Evolutionary conservation across 2,888 invertebrate genomes (phyloP).

Genomic region (Tetragonisca angustula): DNA sequence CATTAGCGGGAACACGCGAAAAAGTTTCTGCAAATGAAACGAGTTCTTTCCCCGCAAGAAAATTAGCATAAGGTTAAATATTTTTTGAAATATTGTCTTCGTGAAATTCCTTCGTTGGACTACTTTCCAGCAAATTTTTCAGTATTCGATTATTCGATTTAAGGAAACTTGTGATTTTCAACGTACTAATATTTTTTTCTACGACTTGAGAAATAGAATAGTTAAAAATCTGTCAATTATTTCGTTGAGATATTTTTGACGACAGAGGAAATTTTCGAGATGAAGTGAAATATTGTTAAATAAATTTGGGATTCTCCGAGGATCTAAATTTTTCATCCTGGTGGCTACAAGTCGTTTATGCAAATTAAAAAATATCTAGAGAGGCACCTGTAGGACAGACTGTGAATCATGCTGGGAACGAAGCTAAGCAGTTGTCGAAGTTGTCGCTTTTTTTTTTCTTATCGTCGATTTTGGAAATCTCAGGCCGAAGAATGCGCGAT

Average conservation of each 20-base stretch:
- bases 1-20: slow-evolving; percentile 52
- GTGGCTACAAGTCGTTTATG: background rate
- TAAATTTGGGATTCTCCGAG: background rate
- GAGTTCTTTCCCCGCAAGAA: background rate
- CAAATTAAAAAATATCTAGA: background rate
- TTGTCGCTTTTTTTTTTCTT: background rate
- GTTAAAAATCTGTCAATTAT: background rate
- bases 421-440: background rate
- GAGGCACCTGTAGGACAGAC: background rate
- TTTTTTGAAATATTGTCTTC: background rate
- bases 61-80: background rate
- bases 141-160: background rate
- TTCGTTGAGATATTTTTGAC: background rate
- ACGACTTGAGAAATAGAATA: background rate
- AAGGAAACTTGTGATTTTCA: background rate
- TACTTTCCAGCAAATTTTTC: background rate
- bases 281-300: background rate
- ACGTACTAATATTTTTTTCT: no score
- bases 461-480: background rate
- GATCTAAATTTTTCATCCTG: background rate
- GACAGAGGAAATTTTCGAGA: background rate
- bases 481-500: background rate
- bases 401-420: background rate
- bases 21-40: slow-evolving; percentile 46
- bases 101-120: background rate